Evolutionary conservation across 2,888 invertebrate species (phyloP).

Genomic region (Bugula neritina): DNA sequence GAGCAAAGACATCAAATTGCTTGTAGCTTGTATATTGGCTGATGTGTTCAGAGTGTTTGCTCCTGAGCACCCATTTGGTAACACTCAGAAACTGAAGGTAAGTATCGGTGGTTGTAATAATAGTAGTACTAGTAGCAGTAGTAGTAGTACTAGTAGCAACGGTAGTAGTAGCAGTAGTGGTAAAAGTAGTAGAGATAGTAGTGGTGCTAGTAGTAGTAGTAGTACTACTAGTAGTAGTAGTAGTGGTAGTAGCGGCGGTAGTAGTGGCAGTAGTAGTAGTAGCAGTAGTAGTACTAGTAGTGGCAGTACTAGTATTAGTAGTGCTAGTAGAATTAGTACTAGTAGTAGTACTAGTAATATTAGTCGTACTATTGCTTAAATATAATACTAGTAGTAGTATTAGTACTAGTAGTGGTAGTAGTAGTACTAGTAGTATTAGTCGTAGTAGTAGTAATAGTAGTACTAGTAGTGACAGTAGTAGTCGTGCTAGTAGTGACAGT

Average conservation of each 20-base stretch:
- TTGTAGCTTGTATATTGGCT: conserved; percentile 94
- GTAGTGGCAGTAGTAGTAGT: neutral
- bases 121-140: too few relatives aligned
- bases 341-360: neutral
- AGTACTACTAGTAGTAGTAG: neutral
- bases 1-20: conserved; percentile 84
- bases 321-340: too few relatives aligned
- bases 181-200: neutral
- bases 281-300: neutral
- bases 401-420: too few relatives aligned
- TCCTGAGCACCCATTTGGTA: conserved; percentile 95
- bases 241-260: neutral
- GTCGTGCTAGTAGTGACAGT: neutral
- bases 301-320: too few relatives aligned
- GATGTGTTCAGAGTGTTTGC: conserved; percentile 93
- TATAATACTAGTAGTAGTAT: too few relatives aligned
- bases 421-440: too few relatives aligned
- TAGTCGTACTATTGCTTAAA: neutral
- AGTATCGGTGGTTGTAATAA: conserved; percentile 22
- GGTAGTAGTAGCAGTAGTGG: neutral
- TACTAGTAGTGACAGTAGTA: too few relatives aligned
- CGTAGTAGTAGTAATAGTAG: too few relatives aligned
- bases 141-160: neutral
- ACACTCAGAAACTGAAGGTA: conserved; percentile 80
- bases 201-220: neutral